Percentiles rank a stretch among this genome's conserved stretches.
These are phyloP conservation scores for Eumacrocentrus americanus DNA, from an alignment of 2,888 invertebrate genomes.

Conservation along the genomic window DNA sequence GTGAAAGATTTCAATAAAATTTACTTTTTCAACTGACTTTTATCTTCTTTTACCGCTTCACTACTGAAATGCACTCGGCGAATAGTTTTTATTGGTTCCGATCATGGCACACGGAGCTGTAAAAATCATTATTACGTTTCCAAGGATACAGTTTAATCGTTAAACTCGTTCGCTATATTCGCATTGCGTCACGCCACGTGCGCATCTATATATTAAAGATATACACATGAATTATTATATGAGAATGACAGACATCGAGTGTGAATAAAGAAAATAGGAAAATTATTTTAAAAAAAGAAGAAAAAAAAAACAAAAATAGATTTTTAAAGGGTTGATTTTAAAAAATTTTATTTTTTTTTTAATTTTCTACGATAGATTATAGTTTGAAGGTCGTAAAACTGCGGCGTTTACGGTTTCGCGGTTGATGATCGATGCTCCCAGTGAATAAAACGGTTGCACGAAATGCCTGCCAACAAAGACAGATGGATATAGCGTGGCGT, in stretches of 20 bases:
- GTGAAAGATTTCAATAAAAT: too few relatives aligned
- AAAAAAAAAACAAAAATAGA: neutral
- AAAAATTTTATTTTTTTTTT: neutral
- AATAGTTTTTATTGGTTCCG: slow-evolving; percentile 14
- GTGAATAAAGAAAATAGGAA: neutral
- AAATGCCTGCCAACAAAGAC: neutral
- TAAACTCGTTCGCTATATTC: slow-evolving; percentile 15
- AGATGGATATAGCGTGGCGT: neutral
- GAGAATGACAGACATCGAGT: too few relatives aligned
- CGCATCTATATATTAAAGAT: slow-evolving; percentile 4
- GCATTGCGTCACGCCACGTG: slow-evolving; percentile 17
- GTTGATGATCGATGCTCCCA: slow-evolving; percentile 2
- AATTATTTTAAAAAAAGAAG: neutral
- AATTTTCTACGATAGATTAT: neutral
- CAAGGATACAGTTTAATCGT: slow-evolving; percentile 31
- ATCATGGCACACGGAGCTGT: slow-evolving; percentile 17
- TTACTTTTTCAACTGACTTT: too few relatives aligned
- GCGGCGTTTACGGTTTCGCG: neutral
- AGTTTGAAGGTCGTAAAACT: neutral
- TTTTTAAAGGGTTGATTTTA: neutral
- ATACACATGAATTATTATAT: neutral
- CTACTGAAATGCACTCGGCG: too few relatives aligned
- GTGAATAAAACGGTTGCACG: slow-evolving; percentile 8
- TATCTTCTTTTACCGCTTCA: neutral
- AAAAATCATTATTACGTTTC: slow-evolving; percentile 31